These are phyloP conservation scores for Medauroidea extradentata DNA, from an alignment of 1,140 invertebrate species.

Conservation along the genomic window DNA sequence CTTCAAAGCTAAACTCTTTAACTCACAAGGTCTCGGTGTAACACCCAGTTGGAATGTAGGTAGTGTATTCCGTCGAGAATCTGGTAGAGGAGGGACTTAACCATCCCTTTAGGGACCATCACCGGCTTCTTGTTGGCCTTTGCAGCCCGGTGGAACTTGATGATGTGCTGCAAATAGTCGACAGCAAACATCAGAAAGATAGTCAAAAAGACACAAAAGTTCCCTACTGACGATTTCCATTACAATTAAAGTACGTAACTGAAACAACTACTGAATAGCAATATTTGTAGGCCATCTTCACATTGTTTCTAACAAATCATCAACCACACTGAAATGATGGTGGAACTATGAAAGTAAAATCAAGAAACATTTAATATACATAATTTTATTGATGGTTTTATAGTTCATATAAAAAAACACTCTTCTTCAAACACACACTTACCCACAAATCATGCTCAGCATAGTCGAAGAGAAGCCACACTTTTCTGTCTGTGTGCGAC, in stretches of 20 bases:
- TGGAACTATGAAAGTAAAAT: too few species aligned
- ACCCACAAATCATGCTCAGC: conserved; percentile 99
- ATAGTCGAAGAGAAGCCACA: conserved; percentile 98
- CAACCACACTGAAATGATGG: too few species aligned
- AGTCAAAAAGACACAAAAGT: neutral
- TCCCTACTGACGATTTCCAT: too few species aligned
- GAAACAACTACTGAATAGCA: too few species aligned
- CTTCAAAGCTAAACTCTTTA: too few species aligned
- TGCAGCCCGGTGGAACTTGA: conserved; percentile 97
- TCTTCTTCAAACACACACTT: conserved; percentile 14
- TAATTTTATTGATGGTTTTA: too few species aligned
- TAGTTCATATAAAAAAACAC: too few species aligned
- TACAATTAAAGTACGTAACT: too few species aligned
- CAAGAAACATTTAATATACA: too few species aligned
- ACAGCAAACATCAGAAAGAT: neutral
- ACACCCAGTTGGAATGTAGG: conserved; percentile 98
- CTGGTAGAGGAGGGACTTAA: conserved; percentile 97
- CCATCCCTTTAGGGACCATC: conserved; percentile 95
- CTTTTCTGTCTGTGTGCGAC: conserved; percentile 94
- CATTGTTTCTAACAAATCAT: too few species aligned
- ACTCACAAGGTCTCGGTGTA: conserved; percentile 94
- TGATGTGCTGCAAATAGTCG: conserved; percentile 74
- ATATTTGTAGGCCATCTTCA: too few species aligned
- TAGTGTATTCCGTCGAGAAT: conserved; percentile 99
- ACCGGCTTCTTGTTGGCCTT: conserved; percentile 97